phyloP scores from a whole-genome alignment of 2,113 vertebrate species.

The Motacilla tschutschensis region DNA sequence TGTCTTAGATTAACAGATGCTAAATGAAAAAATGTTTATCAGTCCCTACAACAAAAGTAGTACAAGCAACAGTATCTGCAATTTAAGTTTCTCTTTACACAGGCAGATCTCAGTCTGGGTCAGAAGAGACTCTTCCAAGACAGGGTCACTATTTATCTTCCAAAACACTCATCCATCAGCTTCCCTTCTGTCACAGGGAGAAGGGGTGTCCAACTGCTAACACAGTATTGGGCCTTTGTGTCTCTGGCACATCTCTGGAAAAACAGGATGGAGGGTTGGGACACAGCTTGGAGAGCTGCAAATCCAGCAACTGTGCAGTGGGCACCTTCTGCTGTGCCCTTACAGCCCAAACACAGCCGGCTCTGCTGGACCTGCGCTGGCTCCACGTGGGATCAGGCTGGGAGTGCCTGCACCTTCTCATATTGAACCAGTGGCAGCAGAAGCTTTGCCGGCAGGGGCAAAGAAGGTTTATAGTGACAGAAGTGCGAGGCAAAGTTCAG shows the following conservation, averaged over 20 bases:
- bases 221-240: not conserved
- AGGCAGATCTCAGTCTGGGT: not conserved
- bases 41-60: not conserved
- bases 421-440: not conserved
- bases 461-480: not conserved
- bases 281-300: not conserved
- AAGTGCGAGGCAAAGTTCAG: not conserved
- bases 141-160: not conserved
- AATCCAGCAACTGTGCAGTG: not conserved
- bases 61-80: not conserved
- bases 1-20: not conserved
- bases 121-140: not conserved
- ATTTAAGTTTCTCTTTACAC: not conserved
- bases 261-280: not conserved
- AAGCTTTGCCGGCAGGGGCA: not conserved
- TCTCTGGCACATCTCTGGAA: not conserved
- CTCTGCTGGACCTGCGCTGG: not conserved
- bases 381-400: not conserved
- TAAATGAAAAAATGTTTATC: not conserved
- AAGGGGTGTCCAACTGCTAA: not conserved
- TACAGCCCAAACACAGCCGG: not conserved
- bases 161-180: not conserved
- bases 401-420: rapidly evolving
- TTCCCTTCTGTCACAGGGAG: not conserved
- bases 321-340: rapidly evolving